Conservation (phyloP, 2,797 vertebrate genomes). For the Clarias fuscus region DNA sequence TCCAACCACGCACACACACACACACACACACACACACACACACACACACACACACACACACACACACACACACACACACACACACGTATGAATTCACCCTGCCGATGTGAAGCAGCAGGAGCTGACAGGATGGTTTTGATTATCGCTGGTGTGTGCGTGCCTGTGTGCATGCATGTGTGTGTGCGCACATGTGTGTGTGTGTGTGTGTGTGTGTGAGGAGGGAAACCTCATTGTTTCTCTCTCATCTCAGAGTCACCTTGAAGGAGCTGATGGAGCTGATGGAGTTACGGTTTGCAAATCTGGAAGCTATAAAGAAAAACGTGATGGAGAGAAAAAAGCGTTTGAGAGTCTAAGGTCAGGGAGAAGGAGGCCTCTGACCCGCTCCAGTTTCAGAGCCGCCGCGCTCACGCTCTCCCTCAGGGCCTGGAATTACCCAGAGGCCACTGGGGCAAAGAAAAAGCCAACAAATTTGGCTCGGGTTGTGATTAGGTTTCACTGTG, state of each 20-base stretch:
- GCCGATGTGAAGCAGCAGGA: neutral
- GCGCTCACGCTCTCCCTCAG: neutral
- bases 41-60: neutral
- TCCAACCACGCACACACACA: slow-evolving; percentile 7
- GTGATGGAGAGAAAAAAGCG: neutral
- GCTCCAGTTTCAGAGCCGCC: neutral
- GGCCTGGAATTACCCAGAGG: slow-evolving; percentile 34
- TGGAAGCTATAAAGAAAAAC: slow-evolving; percentile 47
- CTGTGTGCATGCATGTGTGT: slow-evolving; percentile 5
- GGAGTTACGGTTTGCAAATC: slow-evolving; percentile 43
- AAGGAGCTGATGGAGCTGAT: neutral
- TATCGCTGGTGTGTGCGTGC: neutral
- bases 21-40: slow-evolving; percentile 2
- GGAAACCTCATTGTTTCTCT: neutral
- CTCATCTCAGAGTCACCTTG: slow-evolving; percentile 15
- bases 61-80: neutral
- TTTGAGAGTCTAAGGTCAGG: neutral
- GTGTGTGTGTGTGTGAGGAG: neutral
- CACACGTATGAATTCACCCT: neutral
- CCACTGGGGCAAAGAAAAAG: slow-evolving; percentile 36
- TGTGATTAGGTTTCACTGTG: slow-evolving; percentile 21
- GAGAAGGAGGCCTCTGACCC: neutral
- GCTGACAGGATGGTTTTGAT: slow-evolving; percentile 17
- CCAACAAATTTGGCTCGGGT: slow-evolving; percentile 19
- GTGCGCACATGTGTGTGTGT: neutral